phyloP scores from a whole-genome alignment of 2,113 vertebrate genomes.

The Corydoras maculifer region DNA sequence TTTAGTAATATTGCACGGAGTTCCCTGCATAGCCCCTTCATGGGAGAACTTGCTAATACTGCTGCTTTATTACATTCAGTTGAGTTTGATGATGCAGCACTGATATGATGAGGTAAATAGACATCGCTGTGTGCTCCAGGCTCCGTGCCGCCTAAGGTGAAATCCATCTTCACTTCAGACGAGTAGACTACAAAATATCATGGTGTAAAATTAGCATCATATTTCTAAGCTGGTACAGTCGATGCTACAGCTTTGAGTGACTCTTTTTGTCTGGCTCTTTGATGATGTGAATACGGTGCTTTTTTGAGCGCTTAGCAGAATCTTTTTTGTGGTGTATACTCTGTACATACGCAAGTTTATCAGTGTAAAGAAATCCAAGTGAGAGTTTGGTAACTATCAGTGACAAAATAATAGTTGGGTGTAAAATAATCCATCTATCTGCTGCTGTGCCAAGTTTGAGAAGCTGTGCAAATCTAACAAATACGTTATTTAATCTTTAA shows the following conservation, averaged over 20 bases:
- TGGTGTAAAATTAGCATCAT: too few species aligned
- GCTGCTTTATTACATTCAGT: conserved; percentile 4
- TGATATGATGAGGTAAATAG: conserved; percentile 14
- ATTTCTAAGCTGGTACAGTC: neutral
- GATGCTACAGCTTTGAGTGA: neutral
- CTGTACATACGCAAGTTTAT: too few species aligned
- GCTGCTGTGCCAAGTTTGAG: conserved; percentile 12
- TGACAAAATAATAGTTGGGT: too few species aligned
- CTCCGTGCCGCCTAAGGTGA: neutral
- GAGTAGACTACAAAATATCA: too few species aligned
- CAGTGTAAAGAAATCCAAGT: neutral
- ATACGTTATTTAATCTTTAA: too few species aligned
- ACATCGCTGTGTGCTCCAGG: conserved; percentile 6
- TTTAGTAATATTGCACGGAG: neutral
- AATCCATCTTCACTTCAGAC: conserved; percentile 5
- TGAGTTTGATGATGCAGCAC: conserved; percentile 12
- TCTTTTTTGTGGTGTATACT: neutral
- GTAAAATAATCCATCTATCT: too few species aligned
- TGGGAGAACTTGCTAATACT: neutral
- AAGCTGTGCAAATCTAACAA: neutral
- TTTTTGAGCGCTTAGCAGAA: too few species aligned
- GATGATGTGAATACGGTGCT: neutral
- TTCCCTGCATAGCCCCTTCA: neutral
- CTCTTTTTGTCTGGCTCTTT: neutral
- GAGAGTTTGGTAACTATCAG: neutral